These are phyloP conservation scores for Arizona elegans DNA, from an alignment of 2,113 vertebrate species.

Conservation along the genomic window DNA sequence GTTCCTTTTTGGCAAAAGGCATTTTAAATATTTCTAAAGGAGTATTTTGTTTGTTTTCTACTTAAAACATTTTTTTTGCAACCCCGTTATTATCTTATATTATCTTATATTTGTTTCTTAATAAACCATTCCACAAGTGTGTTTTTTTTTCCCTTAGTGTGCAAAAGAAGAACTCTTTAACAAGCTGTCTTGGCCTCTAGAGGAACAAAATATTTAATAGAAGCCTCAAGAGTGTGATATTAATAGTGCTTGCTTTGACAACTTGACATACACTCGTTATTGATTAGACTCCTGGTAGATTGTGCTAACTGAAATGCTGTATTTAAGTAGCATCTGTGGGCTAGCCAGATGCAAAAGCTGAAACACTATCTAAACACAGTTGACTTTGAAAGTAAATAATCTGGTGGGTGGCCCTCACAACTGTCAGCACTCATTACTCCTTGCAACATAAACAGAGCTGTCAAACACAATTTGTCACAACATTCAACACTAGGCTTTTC, in stretches of 20 bases:
- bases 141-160: conserved; percentile 21
- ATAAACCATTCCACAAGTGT: conserved; percentile 4
- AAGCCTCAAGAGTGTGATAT: conserved; percentile 20
- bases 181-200: conserved; percentile 28
- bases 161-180: conserved; percentile 40
- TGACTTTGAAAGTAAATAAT: conserved; percentile 66
- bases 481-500: conserved; percentile 45
- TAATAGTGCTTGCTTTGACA: conserved; percentile 49
- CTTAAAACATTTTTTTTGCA: not conserved
- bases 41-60: not conserved
- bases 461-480: conserved; percentile 62
- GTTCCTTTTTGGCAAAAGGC: not conserved
- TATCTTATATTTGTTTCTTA: not conserved
- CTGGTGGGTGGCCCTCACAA: conserved; percentile 59
- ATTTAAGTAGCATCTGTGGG: conserved; percentile 48
- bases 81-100: not conserved
- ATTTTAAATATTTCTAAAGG: not conserved
- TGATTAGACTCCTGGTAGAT: conserved; percentile 45
- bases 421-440: conserved; percentile 64
- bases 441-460: conserved; percentile 60
- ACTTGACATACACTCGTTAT: conserved; percentile 39
- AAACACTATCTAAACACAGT: conserved; percentile 67
- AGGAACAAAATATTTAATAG: conserved; percentile 49
- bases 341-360: conserved; percentile 60
- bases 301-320: conserved; percentile 34